Percentiles rank a stretch among this genome's conserved stretches.
phyloP scores from a whole-genome alignment of 1,140 invertebrate species.

The Drosophila nikananu region DNA sequence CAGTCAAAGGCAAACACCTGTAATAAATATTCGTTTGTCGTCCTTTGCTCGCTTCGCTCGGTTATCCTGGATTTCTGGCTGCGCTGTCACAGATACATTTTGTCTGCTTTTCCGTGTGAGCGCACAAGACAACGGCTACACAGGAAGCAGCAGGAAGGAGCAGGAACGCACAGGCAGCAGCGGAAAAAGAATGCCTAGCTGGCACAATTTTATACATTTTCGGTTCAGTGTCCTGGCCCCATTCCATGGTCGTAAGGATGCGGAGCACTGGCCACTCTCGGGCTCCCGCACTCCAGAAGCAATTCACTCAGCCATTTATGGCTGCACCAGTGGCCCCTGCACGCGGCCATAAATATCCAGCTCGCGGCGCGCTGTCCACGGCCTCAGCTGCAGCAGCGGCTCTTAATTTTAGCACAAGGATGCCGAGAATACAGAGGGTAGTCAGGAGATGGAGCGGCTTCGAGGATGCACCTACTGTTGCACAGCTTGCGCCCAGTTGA shows the following conservation, averaged over 20 bases:
- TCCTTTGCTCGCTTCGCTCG: slow-evolving; percentile 66
- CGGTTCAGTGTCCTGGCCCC: slow-evolving; percentile 11
- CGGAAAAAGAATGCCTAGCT: slow-evolving; percentile 59
- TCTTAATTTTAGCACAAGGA: slow-evolving; percentile 25
- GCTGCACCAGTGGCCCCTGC: slow-evolving; percentile 57
- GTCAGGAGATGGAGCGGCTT: not conserved
- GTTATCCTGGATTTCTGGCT: slow-evolving; percentile 71
- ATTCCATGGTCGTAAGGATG: slow-evolving; percentile 30
- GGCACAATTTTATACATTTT: slow-evolving; percentile 64
- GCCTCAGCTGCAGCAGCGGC: slow-evolving; percentile 12
- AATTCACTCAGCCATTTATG: slow-evolving; percentile 65
- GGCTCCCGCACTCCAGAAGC: slow-evolving; percentile 28
- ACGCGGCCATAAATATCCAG: slow-evolving; percentile 49
- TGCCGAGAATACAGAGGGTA: slow-evolving; percentile 4
- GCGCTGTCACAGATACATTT: slow-evolving; percentile 76
- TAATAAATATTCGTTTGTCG: slow-evolving; percentile 83
- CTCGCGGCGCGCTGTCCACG: not conserved
- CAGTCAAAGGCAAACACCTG: slow-evolving; percentile 82
- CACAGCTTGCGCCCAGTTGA: slow-evolving; percentile 72
- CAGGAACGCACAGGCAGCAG: slow-evolving; percentile 2
- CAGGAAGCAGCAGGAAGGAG: slow-evolving; percentile 5
- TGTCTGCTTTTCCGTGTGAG: slow-evolving; percentile 77
- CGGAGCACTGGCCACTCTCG: slow-evolving; percentile 61
- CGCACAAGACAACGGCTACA: slow-evolving; percentile 49
- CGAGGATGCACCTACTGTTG: slow-evolving; percentile 51